A percentile compares a stretch with the other conserved stretches of the same genome.
phyloP scores from a whole-genome alignment of 2,113 vertebrate genomes.

The Mystacornis crossleyi region DNA sequence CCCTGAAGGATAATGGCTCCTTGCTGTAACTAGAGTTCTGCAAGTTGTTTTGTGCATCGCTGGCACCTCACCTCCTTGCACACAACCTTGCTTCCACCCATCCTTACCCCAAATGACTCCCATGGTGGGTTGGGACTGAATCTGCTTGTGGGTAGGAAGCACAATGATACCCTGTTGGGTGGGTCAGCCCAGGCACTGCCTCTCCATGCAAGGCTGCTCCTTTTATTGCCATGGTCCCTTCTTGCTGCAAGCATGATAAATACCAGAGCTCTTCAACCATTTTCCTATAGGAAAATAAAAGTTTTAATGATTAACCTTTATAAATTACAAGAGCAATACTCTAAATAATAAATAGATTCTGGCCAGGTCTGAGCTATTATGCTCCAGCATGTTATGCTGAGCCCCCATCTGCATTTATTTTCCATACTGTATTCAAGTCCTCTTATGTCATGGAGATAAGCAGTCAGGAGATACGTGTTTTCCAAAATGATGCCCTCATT shows the following conservation, averaged over 20 bases:
- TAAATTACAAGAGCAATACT: conserved; percentile 17
- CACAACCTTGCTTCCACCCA: neutral
- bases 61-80: neutral
- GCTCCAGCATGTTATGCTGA: conserved; percentile 31
- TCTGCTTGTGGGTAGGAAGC: neutral
- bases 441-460: conserved; percentile 71
- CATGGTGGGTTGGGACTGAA: accelerated
- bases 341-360: conserved; percentile 51
- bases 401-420: conserved; percentile 48
- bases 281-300: neutral
- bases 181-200: neutral
- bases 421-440: conserved; percentile 53
- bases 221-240: neutral
- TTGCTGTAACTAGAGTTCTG: neutral
- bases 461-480: conserved; percentile 67
- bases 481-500: conserved; percentile 63
- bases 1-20: neutral
- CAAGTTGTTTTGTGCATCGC: neutral
- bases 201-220: neutral
- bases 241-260: neutral
- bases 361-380: conserved; percentile 41
- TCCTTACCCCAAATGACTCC: neutral
- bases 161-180: neutral
- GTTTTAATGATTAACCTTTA: conserved; percentile 53
- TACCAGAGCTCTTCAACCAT: conserved; percentile 6